phyloP scores from a whole-genome alignment of 1,140 invertebrate genomes.

The Schlechtendalia chinensis region DNA sequence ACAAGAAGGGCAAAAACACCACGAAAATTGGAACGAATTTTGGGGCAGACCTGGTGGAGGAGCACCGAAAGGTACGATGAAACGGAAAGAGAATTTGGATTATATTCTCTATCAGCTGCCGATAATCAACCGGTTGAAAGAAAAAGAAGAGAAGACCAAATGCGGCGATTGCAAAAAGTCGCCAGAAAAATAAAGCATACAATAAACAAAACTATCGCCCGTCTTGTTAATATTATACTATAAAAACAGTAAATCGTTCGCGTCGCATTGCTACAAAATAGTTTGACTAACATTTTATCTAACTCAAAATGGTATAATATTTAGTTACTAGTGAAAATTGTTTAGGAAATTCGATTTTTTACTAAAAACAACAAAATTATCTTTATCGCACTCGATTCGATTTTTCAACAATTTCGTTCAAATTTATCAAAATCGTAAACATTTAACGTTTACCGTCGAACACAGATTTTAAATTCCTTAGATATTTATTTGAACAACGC shows the following conservation, averaged over 20 bases:
- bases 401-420: not conserved
- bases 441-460: too few relatives aligned
- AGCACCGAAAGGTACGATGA: constrained; percentile 59
- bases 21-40: constrained; percentile 66
- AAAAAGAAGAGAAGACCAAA: constrained; percentile 35
- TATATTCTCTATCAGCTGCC: constrained; percentile 53
- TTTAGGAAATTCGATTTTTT: constrained; percentile 1
- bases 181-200: constrained; percentile 1
- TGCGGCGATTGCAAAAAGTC: constrained; percentile 1
- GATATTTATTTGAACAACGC: too few relatives aligned
- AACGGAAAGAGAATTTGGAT: constrained; percentile 54
- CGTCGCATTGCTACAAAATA: not conserved
- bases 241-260: too few relatives aligned
- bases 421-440: too few relatives aligned
- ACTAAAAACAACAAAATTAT: not conserved
- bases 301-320: not conserved
- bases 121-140: constrained; percentile 50
- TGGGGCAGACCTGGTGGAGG: constrained; percentile 70
- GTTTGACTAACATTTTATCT: not conserved
- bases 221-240: not conserved
- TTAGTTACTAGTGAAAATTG: not conserved
- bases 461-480: too few relatives aligned
- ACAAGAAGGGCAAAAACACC: constrained; percentile 63
- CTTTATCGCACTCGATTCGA: not conserved
- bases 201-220: not conserved